Evolutionary conservation across 2,888 invertebrate species (phyloP), one percentile per base, ranked within the genome.

Genomic region (Ypsolopha scabrella): DNA sequence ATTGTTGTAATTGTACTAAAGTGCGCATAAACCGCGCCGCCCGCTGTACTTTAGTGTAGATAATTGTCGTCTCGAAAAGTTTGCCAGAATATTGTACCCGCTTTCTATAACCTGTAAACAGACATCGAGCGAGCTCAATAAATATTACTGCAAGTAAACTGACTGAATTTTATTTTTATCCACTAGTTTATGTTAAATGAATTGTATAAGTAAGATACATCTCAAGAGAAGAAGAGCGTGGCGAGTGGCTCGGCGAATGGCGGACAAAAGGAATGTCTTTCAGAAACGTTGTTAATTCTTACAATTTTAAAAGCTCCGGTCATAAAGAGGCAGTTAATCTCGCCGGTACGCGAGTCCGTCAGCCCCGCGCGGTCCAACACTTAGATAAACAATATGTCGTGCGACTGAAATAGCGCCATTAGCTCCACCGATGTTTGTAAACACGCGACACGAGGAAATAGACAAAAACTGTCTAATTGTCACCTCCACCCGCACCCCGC

Each of bases 371-470:
- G 24, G 53, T 57, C 52, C 50, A 55, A 13, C 33, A 63, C 60
- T 61, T 61, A 64, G 65, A 68, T 65, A 67, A 67, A 69, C 68
- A 68, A 69, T 67, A 53, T 50, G 55, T 59, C 63, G 69, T 64
- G 11, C 50, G 33, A 24, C 47, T n/a, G 47, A 72, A 75, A 77
- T 77, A 76, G 71, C 68, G 62, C 75, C 79, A 78, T 80, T 80
- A 79, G 76, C 62, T 59, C 46, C 52, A 54, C 60, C 48, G 51
- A 58, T 75, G 76, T 79, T 77, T 70, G 79, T 79, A 77, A 77
- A 77, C 77, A 78, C 54, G 62, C 62, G 61, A 59, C 45, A 58
- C 63, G 60, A 55, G 60, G 57, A 24, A 24, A 24, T 24, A 24
- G 24, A 24, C 24, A 24, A 24, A 24, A 24, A 3, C 24, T 24